Percentiles rank a stretch among this genome's conserved stretches.
Conservation (phyloP, 2,888 invertebrate genomes). For the Dioctria linearis region DNA sequence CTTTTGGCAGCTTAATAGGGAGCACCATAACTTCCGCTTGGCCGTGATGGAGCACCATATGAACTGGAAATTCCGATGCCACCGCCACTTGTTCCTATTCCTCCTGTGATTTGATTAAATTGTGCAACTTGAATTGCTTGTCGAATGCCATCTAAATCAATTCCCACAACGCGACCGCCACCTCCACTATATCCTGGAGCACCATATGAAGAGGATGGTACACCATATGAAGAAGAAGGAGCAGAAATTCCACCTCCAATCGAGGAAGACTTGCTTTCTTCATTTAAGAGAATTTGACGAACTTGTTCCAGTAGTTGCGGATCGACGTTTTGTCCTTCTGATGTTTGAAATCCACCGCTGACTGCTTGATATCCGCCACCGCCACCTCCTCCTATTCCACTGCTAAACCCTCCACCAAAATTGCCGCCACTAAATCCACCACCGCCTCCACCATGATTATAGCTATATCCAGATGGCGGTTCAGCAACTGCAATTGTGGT, state of each 20-base stretch:
- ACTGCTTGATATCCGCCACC: slow-evolving; percentile 84
- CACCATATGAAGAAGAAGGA: slow-evolving; percentile 79
- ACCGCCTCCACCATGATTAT: slow-evolving; percentile 78
- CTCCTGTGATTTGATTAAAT: slow-evolving; percentile 80
- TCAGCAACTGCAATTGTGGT: slow-evolving; percentile 83
- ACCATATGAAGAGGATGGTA: slow-evolving; percentile 79
- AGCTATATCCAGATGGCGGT: slow-evolving; percentile 83
- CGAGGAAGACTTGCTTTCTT: slow-evolving; percentile 76
- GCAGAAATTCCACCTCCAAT: slow-evolving; percentile 70
- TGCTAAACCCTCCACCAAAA: slow-evolving; percentile 72
- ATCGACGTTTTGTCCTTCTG: slow-evolving; percentile 88
- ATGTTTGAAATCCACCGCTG: slow-evolving; percentile 84
- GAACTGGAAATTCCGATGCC: slow-evolving; percentile 72
- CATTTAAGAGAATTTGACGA: slow-evolving; percentile 86
- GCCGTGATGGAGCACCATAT: slow-evolving; percentile 76
- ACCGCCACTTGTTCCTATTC: slow-evolving; percentile 71
- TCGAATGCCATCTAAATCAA: slow-evolving; percentile 88
- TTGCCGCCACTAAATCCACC: slow-evolving; percentile 69
- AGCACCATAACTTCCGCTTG: slow-evolving; percentile 80
- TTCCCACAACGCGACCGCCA: slow-evolving; percentile 79
- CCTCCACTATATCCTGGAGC: slow-evolving; percentile 71
- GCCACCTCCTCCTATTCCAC: slow-evolving; percentile 72
- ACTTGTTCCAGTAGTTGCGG: slow-evolving; percentile 85
- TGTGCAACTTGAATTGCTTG: slow-evolving; percentile 92
- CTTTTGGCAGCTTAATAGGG: slow-evolving; percentile 58